Base-by-base conservation (phyloP, 2,797 vertebrate genomes). In the Sebastes matsubarae region DNA sequence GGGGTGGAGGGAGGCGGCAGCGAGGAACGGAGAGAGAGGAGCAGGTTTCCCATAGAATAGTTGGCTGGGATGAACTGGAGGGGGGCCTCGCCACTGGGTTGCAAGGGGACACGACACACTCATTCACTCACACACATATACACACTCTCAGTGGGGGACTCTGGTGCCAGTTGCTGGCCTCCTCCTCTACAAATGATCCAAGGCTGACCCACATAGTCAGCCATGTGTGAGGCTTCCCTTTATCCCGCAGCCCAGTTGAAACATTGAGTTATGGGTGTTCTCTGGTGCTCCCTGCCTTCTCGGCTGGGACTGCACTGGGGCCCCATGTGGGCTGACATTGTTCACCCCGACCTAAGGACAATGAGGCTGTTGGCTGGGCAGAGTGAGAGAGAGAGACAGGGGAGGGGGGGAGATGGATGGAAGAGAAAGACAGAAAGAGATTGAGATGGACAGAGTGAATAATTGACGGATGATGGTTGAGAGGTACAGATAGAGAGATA, bases 121-220 rank as follows among this genome's bases (percentile, higher is more conserved):
- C 91, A 72, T 82, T 83, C 87, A 84, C 79, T 80, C 83, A 84
- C 68, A 55, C 86, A 82, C 75, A 82, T 81, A 70, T 82, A 75
- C 78, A 79, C 70, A 29, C 76, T 77, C 90, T 77, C 92, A 88
- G 88, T 90, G 82, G 89, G 92, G 87, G 89, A 91, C 77, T 92
- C 93, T 93, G 93, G 92, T 93, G 94, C 93, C 93, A 93, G 93
- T 95, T 93, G 89, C 92, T 92, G 93, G 93, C 91, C 94, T 92
- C 93, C 86, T 89, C 90, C 85, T 92, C 94, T 91, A 89, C 94
- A 92, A 94, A 92, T 94, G 94, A 92, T 96, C 95, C 92, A 91
- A 92, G 84, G 63, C 92, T 96, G 94, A 94, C 95, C 95, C 95
- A 94, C 93, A 96, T 96, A 95, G 66, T 84, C 94, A 95, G 84